Evolutionary conservation across 2,888 invertebrate genomes (phyloP).

Genomic region (Limnephilus marmoratus): DNA sequence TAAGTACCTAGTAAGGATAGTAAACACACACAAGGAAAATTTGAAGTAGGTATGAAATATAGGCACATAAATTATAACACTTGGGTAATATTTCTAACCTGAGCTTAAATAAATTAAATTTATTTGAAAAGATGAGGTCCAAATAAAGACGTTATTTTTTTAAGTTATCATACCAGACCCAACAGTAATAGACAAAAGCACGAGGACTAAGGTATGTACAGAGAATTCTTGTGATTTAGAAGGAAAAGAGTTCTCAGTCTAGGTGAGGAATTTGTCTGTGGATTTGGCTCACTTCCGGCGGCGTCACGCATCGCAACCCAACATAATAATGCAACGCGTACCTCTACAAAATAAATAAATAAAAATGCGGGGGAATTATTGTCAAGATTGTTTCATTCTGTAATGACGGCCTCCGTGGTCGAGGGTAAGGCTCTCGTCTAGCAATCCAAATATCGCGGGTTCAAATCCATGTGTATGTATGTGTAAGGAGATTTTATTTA

Average conservation of each 20-base stretch:
- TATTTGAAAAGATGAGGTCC: not conserved
- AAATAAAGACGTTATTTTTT: not conserved
- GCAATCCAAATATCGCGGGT: too few species aligned
- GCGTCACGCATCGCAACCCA: slow-evolving; percentile 6
- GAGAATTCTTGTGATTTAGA: not conserved
- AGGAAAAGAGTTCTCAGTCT: slow-evolving; percentile 10
- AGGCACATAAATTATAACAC: not conserved
- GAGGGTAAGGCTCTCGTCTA: too few species aligned
- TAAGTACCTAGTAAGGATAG: too few species aligned
- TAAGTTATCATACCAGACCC: not conserved
- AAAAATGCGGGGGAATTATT: not conserved
- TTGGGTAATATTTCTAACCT: not conserved
- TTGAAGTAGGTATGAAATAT: not conserved
- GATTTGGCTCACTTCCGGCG: slow-evolving; percentile 18
- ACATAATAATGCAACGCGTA: not conserved
- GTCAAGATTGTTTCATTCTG: not conserved
- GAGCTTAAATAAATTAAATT: not conserved
- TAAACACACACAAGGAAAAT: too few species aligned
- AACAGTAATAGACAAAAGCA: not conserved
- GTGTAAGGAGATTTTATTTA: too few species aligned
- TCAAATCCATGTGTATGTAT: too few species aligned
- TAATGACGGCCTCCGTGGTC: not conserved
- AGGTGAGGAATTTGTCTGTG: slow-evolving; percentile 23
- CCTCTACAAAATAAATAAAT: not conserved
- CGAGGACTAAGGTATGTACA: not conserved